A percentile compares a stretch with the other conserved stretches of the same genome.
phyloP scores from a whole-genome alignment of 2,888 invertebrate genomes.

The Clanis bilineata region DNA sequence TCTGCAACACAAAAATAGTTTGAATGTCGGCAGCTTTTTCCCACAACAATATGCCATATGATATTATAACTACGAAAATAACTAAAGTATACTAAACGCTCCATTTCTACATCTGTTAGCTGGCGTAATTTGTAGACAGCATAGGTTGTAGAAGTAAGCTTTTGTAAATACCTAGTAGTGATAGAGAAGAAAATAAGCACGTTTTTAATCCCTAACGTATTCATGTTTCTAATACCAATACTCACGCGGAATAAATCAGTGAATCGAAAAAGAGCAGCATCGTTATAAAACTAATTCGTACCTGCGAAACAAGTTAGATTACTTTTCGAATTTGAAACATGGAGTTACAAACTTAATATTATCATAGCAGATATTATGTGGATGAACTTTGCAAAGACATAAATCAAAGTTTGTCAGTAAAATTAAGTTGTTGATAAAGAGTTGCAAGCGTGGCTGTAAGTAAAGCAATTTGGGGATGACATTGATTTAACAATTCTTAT shows the following conservation, averaged over 20 bases:
- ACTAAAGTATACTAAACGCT: too few relatives aligned
- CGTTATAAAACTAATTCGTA: slow-evolving; percentile 3
- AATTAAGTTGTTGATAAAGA: slow-evolving; percentile 14
- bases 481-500: not conserved
- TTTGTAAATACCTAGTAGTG: too few relatives aligned
- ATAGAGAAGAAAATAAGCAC: not conserved
- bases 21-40: too few relatives aligned
- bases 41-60: too few relatives aligned
- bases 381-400: slow-evolving; percentile 19
- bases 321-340: slow-evolving; percentile 23
- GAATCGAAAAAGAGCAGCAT: not conserved
- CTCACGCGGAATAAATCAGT: not conserved
- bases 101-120: too few relatives aligned
- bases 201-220: not conserved
- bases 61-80: too few relatives aligned
- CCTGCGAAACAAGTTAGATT: slow-evolving; percentile 24
- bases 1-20: too few relatives aligned
- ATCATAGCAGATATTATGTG: slow-evolving; percentile 22
- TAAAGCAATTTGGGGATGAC: not conserved
- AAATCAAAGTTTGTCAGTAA: slow-evolving; percentile 19
- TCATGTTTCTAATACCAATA: not conserved
- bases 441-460: not conserved
- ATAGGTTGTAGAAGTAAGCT: too few relatives aligned
- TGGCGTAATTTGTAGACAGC: too few relatives aligned
- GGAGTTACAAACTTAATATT: slow-evolving; percentile 11